phyloP scores from a whole-genome alignment of 35 echinoderm and acorn worm species.

The Heliocidaris erythrogramma region DNA sequence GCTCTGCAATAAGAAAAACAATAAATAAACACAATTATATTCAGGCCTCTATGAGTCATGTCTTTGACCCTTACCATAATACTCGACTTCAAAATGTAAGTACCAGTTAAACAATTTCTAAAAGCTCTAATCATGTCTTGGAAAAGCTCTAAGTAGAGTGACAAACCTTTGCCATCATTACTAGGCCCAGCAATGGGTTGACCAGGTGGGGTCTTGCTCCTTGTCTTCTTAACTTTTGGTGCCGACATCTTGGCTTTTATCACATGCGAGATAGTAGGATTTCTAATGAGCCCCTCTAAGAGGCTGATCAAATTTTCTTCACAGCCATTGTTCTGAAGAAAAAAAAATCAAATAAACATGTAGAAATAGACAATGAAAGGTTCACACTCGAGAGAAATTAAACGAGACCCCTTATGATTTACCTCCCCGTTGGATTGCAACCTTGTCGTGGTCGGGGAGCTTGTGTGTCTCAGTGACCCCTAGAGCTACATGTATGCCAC shows the following conservation, averaged over 20 bases:
- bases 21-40: neutral
- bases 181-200: conserved; percentile 16
- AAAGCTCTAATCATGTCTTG: neutral
- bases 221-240: conserved; percentile 22
- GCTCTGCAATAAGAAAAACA: neutral
- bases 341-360: too few species aligned
- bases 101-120: neutral
- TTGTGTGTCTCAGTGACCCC: too few species aligned
- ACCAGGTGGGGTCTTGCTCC: conserved; percentile 10
- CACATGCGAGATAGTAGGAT: too few species aligned
- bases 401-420: too few species aligned
- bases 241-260: neutral
- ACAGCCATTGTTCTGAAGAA: too few species aligned
- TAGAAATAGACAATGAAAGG: too few species aligned
- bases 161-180: conserved; percentile 13
- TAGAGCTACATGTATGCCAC: too few species aligned
- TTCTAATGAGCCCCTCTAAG: too few species aligned
- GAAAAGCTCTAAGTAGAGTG: neutral
- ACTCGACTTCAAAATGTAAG: neutral
- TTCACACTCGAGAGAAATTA: too few species aligned
- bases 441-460: too few species aligned
- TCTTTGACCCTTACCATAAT: neutral
- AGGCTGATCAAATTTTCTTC: too few species aligned
- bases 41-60: neutral
- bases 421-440: too few species aligned